Base-by-base conservation (phyloP, 2,888 invertebrate species). In the Masnerella sp. region DNA sequence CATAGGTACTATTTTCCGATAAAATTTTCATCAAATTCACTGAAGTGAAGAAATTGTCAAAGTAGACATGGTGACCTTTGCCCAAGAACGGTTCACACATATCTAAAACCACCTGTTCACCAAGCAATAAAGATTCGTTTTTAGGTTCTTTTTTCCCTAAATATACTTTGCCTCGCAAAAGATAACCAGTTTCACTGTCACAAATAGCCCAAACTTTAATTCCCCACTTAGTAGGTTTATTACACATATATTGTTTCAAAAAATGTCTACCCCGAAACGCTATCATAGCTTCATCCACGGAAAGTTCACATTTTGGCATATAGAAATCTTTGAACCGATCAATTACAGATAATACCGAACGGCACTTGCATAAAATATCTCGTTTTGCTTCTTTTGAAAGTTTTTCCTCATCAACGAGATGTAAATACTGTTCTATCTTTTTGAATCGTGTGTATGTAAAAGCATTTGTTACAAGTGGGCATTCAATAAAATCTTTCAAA, bases 301-400 rank as follows among this genome's bases (percentile, higher is more conserved):
- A 43, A 0, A 51, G 12, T 51, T 51, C 51, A 3, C 18, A 3
- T n/a, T 51, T 36, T 18, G 51, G 51, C 7, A 17, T 4, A 20
- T 51, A 51, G 36, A 18, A 20, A 11, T 34, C 34, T 2, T 32
- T 34, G 7, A 36, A 34, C 12, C 36, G 34, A 11, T 51, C 36
- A 34, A 51, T 51, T 4, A 51, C 8, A 3, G 18, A 11, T 12
- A 51, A 20, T 34, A 51, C 5, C 5, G 18, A 11, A 51, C 18
- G 34, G 12, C 17, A 18, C 20, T 51, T 51, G 20, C 36, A 51
- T 36, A 51, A 51, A n/a, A 36, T 20, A 34, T 51, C 51, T 7
- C 20, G 18, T 20, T 34, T 51, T 34, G 34, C 12, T 1, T 3
- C 8, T 2, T 34, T 4, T 5, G 5, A 36, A n/a, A 8, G n/a